Evolutionary conservation across 2,113 vertebrate species (phyloP), one percentile per base, ranked within the genome.

Genomic region (Nansenia antarctica): DNA sequence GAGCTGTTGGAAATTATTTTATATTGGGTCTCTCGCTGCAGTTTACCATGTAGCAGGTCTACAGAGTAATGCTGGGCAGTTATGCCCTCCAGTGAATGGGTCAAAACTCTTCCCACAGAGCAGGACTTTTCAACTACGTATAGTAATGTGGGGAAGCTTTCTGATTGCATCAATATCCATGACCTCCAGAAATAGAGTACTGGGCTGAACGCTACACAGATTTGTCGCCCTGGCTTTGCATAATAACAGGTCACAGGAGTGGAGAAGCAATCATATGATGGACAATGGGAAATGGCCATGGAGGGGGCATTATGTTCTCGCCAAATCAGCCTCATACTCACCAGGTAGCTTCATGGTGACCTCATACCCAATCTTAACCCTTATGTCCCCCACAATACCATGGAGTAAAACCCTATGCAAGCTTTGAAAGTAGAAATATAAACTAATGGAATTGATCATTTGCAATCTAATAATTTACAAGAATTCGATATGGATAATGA

Each of bases 111-210:
- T n/a, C n/a, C n/a, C 2, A 69, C 32, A 58, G 59, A 62, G 22
- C 58, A 69, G 65, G 63, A 65, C 52, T 77, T 69, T 45, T 76
- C 70, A 80, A 60, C 68, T 82, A 62, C 73, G 74, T 82, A 60
- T n/a, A n/a, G n/a, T n/a, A 69, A 74, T 72, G 72, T 68, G 63
- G 70, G 60, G 77, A 70, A 69, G 72, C 47, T 73, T 45, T 31
- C 58, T 78, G 67, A 84, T 79, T 78, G 75, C 69, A 69, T 74
- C 72, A 62, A 77, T 77, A 69, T 77, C 59, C 20, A 61, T 79
- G 76, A 83, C 75, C 75, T 82, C 81, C 69, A 76, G 76, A 70
- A 66, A 77, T 74, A 67, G 71, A 67, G 71, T 64, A 66, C 31
- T 18, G 67, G 70, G 64, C 70, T 70, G 20, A 47, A 47, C 18